Evolutionary conservation across 2,797 vertebrate genomes (phyloP), one percentile per base, ranked within the genome.

Genomic region (Enteromius unitaeniatus): DNA sequence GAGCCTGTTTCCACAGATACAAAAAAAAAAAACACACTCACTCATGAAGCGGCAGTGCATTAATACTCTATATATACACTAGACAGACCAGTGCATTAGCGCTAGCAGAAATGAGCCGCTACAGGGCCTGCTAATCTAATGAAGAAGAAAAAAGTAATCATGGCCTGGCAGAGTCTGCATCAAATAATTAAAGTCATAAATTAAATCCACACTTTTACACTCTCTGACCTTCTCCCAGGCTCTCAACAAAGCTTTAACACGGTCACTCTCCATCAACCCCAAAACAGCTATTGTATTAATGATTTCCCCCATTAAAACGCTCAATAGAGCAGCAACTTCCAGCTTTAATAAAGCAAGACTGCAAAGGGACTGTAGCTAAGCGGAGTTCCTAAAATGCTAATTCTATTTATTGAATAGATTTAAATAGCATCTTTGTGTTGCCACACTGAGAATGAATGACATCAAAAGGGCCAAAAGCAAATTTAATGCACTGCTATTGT

Each of bases 111-210:
- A 78, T 65, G 45, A 75, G 58, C 51, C n/a, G 58, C 80, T 75
- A 65, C 70, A 82, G 70, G 80, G 80, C 45, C 31, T 64, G 84
- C 73, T 85, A 82, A 82, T 85, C 65, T 72, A 82, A 62, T 78
- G 55, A 62, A 51, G 67, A 70, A 49, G 51, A 77, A 81, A 69
- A 85, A 81, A 76, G 49, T 81, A 72, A 85, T 85, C 73, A 78
- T 62, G 79, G 72, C 28, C 65, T 51, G 65, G 40, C 34, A 69
- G 40, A 70, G 73, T 78, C 73, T 21, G 45, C 70, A 82, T 75
- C 70, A 77, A 83, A 83, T 83, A 83, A 83, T 83, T 83, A 83
- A 67, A 67, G 72, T 83, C 73, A 76, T 83, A 77, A 77, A 83
- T 77, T 76, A 67, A 76, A 83, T 55, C 62, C 81, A 77, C 62